phyloP scores from a whole-genome alignment of 2,888 invertebrate species.

The Drosophila mimica region DNA sequence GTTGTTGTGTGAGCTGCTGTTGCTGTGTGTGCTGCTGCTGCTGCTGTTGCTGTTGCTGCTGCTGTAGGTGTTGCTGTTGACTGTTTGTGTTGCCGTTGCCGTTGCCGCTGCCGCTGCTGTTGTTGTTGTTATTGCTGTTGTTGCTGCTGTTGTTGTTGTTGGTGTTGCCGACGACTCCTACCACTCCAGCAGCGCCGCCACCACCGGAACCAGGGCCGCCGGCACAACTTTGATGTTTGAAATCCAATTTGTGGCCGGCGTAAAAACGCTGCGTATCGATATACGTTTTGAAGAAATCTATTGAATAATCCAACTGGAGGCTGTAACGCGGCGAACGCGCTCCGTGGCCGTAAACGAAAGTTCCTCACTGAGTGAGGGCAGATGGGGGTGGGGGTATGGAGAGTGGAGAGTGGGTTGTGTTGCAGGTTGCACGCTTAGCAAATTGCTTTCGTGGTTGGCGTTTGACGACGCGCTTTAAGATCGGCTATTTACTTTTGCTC shows the following conservation, averaged over 20 bases:
- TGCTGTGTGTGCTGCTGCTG: constrained; percentile 38
- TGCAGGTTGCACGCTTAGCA: not conserved
- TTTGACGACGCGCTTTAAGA: not conserved
- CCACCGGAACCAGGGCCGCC: constrained; percentile 87
- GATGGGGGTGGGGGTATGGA: not conserved
- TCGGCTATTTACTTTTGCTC: not conserved
- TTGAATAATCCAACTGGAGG: constrained; percentile 82
- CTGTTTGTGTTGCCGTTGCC: constrained; percentile 53
- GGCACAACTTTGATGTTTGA: constrained; percentile 92
- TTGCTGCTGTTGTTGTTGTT: constrained; percentile 86
- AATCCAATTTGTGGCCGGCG: constrained; percentile 93
- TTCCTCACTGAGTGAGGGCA: not conserved
- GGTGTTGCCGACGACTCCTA: constrained; percentile 76
- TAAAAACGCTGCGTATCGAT: constrained; percentile 84
- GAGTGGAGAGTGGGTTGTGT: not conserved
- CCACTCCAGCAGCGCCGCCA: constrained; percentile 82
- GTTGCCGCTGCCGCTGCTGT: constrained; percentile 84
- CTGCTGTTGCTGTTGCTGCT: constrained; percentile 42
- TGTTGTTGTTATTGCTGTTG: constrained; percentile 84
- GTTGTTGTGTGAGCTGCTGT: constrained; percentile 45
- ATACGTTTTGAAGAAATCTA: constrained; percentile 85
- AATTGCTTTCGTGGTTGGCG: not conserved
- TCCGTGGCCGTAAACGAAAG: constrained; percentile 23
- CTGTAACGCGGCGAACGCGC: constrained; percentile 69
- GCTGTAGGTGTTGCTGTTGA: constrained; percentile 46